Evolutionary conservation across 2,888 invertebrate genomes (phyloP), one percentile per base, ranked within the genome.

Genomic region (Troides oblongomaculatus): DNA sequence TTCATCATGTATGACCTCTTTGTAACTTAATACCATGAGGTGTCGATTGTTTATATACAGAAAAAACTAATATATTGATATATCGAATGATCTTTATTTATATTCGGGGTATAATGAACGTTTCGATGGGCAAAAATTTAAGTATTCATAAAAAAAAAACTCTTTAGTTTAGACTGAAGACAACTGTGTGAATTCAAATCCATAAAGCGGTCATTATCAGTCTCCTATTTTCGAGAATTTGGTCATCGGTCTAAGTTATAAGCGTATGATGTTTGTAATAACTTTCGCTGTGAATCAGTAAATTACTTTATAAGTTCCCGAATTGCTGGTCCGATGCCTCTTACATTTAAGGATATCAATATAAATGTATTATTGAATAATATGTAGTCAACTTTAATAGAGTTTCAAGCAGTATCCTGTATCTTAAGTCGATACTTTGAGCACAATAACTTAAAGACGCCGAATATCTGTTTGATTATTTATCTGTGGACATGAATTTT

Each of bases 171-270:
- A 43, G 21, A 61, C 7, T 4, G 46, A 7, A 62, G 43, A 62
- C 43, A 53, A 25, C 63, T 30, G 39, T 18, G 57, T 46, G 18
- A 23, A 58, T 58, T 58, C 58, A 43, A 65, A 58, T 65, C 64
- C 5, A 65, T 65, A 65, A 65, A 65, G 64, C 57, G 64, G 64
- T 65, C 64, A 65, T 65, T 65, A 65, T 58, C 64, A 21, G 23
- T 8, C n/a, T 39, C 25, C 39, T 53, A 30, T 39, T 65, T 58
- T 58, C 23, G 43, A n/a, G 25, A 65, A 65, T 8, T 21, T 30
- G 0, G 7, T 39, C 58, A 46, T 43, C 12, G 8, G 64, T 58
- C 17, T 58, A 65, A 65, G 58, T 65, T 10, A 65, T 58, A 58
- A 65, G 30, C 46, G 14, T 1, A 5, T 23, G 36, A 60, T 7